These are phyloP conservation scores for Aphrocallistes beatrix DNA, from an alignment of 37 sponge, comb jelly and placozoan genomes.

Conservation along the genomic window DNA sequence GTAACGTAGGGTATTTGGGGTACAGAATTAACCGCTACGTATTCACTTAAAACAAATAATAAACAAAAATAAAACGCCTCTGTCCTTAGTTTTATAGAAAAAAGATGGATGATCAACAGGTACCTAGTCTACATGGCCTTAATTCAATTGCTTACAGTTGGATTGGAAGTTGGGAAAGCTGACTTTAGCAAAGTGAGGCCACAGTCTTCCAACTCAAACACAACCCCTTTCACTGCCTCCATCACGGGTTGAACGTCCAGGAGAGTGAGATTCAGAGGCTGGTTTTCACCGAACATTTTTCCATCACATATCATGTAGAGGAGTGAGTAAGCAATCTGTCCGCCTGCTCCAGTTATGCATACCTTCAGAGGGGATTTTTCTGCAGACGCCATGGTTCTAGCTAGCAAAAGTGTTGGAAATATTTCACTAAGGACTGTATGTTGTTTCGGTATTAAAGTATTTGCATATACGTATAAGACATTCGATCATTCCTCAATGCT, in stretches of 20 bases:
- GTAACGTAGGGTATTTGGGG: too few relatives aligned
- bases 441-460: too few relatives aligned
- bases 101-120: too few relatives aligned
- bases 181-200: slow-evolving; percentile 78
- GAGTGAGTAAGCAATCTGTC: slow-evolving; percentile 95
- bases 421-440: too few relatives aligned
- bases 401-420: too few relatives aligned
- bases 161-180: slow-evolving; percentile 61
- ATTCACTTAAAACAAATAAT: too few relatives aligned
- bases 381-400: background rate
- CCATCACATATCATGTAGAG: slow-evolving; percentile 73
- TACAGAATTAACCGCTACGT: too few relatives aligned
- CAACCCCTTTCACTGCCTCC: slow-evolving; percentile 68
- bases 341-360: slow-evolving; percentile 97
- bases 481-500: too few relatives aligned
- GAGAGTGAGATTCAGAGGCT: slow-evolving; percentile 64
- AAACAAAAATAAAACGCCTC: too few relatives aligned
- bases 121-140: too few relatives aligned
- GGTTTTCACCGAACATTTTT: slow-evolving; percentile 86
- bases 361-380: slow-evolving; percentile 48
- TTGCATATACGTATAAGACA: too few relatives aligned
- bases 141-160: slow-evolving; percentile 18
- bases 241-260: slow-evolving; percentile 82
- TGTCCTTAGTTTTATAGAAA: too few relatives aligned
- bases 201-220: slow-evolving; percentile 92